A percentile compares a stretch with the other conserved stretches of the same genome.
Conservation (phyloP, 2,113 vertebrate genomes). For the Naja naja region DNA sequence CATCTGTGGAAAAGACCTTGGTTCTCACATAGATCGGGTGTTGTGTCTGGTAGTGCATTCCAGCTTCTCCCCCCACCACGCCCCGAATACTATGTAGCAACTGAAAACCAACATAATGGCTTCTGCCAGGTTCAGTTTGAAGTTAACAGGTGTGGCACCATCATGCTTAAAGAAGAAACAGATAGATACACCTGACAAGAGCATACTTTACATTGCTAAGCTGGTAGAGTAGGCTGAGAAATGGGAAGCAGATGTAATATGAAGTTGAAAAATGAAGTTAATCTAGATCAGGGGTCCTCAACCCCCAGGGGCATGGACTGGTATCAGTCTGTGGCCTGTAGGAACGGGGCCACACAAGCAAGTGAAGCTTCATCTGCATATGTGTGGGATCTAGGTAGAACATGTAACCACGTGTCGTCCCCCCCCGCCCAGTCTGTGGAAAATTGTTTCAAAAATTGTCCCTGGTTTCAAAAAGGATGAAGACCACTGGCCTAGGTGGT, state of each 20-base stretch:
- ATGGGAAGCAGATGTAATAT: neutral
- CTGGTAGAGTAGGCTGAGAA: neutral
- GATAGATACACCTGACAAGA: neutral
- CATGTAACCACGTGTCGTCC: too few relatives aligned
- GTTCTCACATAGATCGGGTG: too few relatives aligned
- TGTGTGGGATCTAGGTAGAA: neutral
- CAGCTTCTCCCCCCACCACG: accelerated
- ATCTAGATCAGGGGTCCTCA: neutral
- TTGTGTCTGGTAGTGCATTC: too few relatives aligned
- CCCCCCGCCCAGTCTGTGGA: too few relatives aligned
- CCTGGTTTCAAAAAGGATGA: neutral
- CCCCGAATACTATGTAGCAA: too few relatives aligned
- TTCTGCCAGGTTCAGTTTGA: too few relatives aligned
- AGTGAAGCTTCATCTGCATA: neutral
- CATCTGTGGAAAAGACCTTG: too few relatives aligned
- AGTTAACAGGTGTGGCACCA: neutral
- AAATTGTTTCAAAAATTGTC: neutral
- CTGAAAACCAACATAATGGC: too few relatives aligned
- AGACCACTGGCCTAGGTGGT: neutral
- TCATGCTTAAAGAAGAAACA: neutral
- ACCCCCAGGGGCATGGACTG: too few relatives aligned
- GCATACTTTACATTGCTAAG: too few relatives aligned
- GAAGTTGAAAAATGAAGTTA: neutral
- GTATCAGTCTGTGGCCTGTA: too few relatives aligned
- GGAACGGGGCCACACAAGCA: neutral